Evolutionary conservation across 2,888 invertebrate genomes (phyloP), one percentile per base, ranked within the genome.

Genomic region (Agonopterix arenella): DNA sequence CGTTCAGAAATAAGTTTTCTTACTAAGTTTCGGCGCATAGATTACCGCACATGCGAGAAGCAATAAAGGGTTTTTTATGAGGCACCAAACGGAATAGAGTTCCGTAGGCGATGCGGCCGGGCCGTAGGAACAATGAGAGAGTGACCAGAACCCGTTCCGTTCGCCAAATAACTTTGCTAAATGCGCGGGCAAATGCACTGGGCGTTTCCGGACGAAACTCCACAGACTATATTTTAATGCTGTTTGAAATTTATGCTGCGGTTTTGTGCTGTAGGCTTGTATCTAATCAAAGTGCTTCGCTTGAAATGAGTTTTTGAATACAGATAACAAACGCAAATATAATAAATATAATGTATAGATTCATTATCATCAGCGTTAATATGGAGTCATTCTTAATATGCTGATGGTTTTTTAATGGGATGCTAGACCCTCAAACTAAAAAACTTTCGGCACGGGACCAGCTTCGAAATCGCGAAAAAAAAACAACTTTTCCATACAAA

Each of bases 11-110:
- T 48, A 44, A 48, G 44, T 47, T 41, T 44, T 8, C 36, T 36
- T 60, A 61, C 54, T 58, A 58, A 52, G 57, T 62, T 62, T 56
- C 62, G 69, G 66, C 58, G 66, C 68, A 69, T 73, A 73, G 67
- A 77, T 76, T 70, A 71, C 61, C 70, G 68, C 69, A 70, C 60
- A 68, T 67, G 67, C 66, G 52, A 52, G 47, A 49, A 54, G 76
- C 65, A 69, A 77, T 80, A 81, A 79, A 81, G 68, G 67, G 68
- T 71, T 72, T 74, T 81, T 81, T 83, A 80, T 75, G 78, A 63
- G 68, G 69, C 70, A 69, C 61, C 61, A 62, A 73, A 70, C 73
- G 73, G 73, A 70, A 70, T 66, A 61, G 76, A 62, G 76, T 68
- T 69, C 69, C 69, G 70, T 60, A 58, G 63, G 64, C 69, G 70